Evolutionary conservation across 2,797 vertebrate genomes (phyloP).

Genomic region (Rachycentron canadum): DNA sequence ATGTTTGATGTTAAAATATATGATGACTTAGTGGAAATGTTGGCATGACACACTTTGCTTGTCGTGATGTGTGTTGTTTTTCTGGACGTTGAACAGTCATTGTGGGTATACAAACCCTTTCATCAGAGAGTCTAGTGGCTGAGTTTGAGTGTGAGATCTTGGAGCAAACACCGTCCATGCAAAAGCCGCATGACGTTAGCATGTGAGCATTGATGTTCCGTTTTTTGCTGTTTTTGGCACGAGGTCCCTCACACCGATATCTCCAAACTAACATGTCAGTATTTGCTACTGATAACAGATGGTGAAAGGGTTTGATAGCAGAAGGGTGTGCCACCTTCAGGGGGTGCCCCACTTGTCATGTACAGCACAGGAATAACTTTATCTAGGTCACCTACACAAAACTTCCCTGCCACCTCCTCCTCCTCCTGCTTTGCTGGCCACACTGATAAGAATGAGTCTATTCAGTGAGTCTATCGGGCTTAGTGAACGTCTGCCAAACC

Average conservation of each 20-base stretch:
- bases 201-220: conserved; percentile 13
- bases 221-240: neutral
- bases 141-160: neutral
- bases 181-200: neutral
- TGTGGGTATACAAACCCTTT: neutral
- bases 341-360: conserved; percentile 11
- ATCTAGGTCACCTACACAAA: conserved; percentile 74
- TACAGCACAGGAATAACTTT: conserved; percentile 39
- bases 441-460: conserved; percentile 64
- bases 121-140: neutral
- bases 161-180: neutral
- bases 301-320: conserved; percentile 34
- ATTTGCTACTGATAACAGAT: conserved; percentile 40
- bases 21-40: neutral
- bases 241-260: conserved; percentile 18
- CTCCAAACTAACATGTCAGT: conserved; percentile 30
- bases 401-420: conserved; percentile 23
- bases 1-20: neutral
- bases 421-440: conserved; percentile 38
- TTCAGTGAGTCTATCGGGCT: conserved; percentile 50
- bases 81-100: neutral
- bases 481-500: conserved; percentile 30
- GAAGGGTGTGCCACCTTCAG: conserved; percentile 39
- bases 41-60: neutral
- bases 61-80: neutral